phyloP scores from a whole-genome alignment of 1,140 invertebrate species.

The Drosophila kepulauana region DNA sequence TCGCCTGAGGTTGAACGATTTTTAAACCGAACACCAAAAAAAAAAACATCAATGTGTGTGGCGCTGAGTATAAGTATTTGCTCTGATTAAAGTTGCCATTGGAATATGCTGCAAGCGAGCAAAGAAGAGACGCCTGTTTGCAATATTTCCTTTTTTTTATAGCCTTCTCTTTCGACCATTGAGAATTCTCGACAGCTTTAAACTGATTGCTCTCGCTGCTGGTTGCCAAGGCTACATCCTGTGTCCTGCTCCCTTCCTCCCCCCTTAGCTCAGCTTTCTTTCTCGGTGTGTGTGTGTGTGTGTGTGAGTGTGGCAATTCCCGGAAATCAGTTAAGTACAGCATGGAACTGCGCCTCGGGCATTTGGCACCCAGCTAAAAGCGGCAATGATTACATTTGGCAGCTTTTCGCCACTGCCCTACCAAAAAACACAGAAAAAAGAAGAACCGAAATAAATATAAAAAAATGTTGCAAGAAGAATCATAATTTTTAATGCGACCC shows the following conservation, averaged over 20 bases:
- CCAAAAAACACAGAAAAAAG: neutral
- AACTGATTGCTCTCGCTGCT: constrained; percentile 72
- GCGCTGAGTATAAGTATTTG: constrained; percentile 23
- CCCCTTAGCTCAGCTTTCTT: constrained; percentile 14
- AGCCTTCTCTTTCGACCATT: constrained; percentile 39
- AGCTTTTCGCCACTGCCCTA: constrained; percentile 38
- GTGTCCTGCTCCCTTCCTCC: constrained; percentile 10
- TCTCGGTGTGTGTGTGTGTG: constrained; percentile 37
- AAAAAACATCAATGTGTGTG: constrained; percentile 10
- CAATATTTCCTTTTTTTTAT: constrained; percentile 59
- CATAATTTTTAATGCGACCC: constrained; percentile 49
- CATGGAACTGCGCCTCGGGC: constrained; percentile 58
- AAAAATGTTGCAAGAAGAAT: constrained; percentile 38
- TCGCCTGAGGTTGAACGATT: constrained; percentile 29
- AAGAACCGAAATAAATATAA: too few species aligned
- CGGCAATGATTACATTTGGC: constrained; percentile 70
- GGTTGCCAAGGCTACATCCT: constrained; percentile 45
- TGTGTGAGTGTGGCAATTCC: constrained; percentile 48
- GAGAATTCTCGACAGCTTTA: constrained; percentile 78
- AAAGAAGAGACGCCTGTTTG: constrained; percentile 32
- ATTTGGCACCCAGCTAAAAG: constrained; percentile 66
- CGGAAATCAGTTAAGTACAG: constrained; percentile 79
- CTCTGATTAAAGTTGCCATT: constrained; percentile 64
- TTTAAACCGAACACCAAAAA: neutral
- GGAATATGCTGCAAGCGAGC: constrained; percentile 14